These are phyloP conservation scores for Hydrotaea diabolus DNA, from an alignment of 2,888 invertebrate genomes.

Conservation along the genomic window DNA sequence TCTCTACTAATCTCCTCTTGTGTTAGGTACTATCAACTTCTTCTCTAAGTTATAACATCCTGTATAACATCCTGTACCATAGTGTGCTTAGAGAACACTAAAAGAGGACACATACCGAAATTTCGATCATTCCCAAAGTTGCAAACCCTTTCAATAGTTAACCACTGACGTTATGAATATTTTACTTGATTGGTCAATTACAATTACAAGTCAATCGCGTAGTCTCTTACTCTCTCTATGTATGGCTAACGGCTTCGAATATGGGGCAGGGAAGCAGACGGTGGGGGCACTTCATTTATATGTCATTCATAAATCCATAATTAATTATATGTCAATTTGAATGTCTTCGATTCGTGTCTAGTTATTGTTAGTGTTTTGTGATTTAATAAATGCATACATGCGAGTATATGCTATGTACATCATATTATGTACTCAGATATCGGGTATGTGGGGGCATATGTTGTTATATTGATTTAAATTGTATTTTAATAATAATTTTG, in stretches of 20 bases:
- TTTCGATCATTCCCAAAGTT: neutral
- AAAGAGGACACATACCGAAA: too few species aligned
- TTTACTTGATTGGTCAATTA: constrained; percentile 68
- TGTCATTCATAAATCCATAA: constrained; percentile 64
- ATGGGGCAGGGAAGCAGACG: neutral
- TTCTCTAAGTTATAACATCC: too few species aligned
- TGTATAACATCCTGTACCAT: too few species aligned
- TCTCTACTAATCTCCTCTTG: too few species aligned
- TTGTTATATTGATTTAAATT: constrained; percentile 57
- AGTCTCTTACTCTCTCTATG: neutral
- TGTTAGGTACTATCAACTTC: too few species aligned
- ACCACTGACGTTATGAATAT: constrained; percentile 55
- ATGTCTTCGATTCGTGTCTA: constrained; percentile 9
- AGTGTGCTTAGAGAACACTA: too few species aligned
- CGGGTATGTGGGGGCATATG: constrained; percentile 13
- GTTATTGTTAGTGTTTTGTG: neutral
- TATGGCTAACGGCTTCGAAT: neutral
- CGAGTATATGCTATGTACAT: neutral
- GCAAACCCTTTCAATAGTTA: neutral
- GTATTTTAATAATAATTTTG: constrained; percentile 41
- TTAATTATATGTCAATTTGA: constrained; percentile 61
- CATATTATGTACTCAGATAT: neutral
- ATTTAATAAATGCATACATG: constrained; percentile 19
- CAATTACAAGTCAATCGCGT: constrained; percentile 64
- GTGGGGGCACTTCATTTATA: constrained; percentile 23